phyloP scores from a whole-genome alignment of 2,797 vertebrate genomes.

The Propithecus perrieri region DNA sequence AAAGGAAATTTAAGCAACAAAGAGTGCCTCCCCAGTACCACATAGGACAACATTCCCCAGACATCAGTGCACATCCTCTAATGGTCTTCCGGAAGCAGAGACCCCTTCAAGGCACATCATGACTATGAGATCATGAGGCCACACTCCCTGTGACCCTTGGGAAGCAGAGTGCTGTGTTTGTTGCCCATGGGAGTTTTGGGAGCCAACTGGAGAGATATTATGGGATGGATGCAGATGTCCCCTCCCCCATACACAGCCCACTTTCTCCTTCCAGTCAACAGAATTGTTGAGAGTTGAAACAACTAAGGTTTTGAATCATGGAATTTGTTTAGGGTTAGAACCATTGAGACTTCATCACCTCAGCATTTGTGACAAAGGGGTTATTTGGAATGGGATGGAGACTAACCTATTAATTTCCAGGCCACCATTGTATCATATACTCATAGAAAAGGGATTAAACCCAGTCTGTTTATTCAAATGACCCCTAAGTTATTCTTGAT shows the following conservation, averaged over 20 bases:
- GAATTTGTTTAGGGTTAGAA: background rate
- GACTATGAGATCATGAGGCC: background rate
- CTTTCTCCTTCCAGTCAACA: background rate
- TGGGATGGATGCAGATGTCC: background rate
- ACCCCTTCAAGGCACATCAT: background rate
- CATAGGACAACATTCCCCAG: background rate
- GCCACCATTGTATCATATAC: background rate
- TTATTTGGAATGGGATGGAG: slow-evolving; percentile 6
- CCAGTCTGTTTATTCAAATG: background rate
- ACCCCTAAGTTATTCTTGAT: background rate
- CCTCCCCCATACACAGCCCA: background rate
- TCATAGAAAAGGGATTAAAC: background rate
- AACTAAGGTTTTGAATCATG: slow-evolving; percentile 15
- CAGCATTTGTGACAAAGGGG: background rate
- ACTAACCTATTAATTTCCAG: slow-evolving; percentile 4
- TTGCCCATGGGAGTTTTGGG: background rate
- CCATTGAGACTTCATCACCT: background rate
- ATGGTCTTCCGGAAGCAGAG: background rate
- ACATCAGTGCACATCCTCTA: background rate
- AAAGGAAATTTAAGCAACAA: slow-evolving; percentile 5
- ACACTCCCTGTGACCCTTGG: background rate
- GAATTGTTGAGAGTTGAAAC: background rate
- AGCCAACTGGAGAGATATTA: background rate
- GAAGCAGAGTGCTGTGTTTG: background rate
- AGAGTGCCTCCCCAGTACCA: background rate